A percentile compares a stretch with the other conserved stretches of the same genome.
phyloP scores from a whole-genome alignment of 2,113 vertebrate genomes.

The Odobenus rosmarus region DNA sequence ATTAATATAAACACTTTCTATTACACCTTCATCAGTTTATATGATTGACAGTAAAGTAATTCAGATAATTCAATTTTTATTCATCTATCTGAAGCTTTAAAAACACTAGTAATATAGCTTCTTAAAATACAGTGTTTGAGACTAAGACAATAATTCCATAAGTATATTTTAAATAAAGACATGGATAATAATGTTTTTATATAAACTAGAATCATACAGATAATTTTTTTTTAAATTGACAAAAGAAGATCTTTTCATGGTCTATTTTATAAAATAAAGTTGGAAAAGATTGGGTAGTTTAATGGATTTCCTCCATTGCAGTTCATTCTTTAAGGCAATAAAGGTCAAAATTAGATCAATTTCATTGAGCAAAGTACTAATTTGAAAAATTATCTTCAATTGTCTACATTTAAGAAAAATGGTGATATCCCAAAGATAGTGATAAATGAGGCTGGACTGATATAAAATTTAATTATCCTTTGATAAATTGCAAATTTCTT shows the following conservation, averaged over 20 bases:
- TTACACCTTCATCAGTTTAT: neutral
- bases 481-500: slow-evolving; percentile 47
- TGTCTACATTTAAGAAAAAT: slow-evolving; percentile 24
- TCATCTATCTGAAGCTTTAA: neutral
- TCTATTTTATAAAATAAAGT: neutral
- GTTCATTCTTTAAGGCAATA: neutral
- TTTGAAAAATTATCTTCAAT: slow-evolving; percentile 48
- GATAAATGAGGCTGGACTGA: slow-evolving; percentile 31
- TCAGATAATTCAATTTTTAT: neutral
- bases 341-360: slow-evolving; percentile 55
- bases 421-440: neutral
- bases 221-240: neutral
- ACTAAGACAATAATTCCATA: neutral
- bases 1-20: neutral
- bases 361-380: slow-evolving; percentile 46
- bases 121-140: neutral
- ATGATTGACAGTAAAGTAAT: neutral
- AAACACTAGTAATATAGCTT: neutral
- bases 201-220: neutral
- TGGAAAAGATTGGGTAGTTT: neutral
- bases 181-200: neutral
- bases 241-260: neutral
- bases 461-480: slow-evolving; percentile 52
- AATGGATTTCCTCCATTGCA: neutral
- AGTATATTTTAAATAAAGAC: neutral